phyloP scores from a whole-genome alignment of 2,113 vertebrate species.

The Leuciscus idus region DNA sequence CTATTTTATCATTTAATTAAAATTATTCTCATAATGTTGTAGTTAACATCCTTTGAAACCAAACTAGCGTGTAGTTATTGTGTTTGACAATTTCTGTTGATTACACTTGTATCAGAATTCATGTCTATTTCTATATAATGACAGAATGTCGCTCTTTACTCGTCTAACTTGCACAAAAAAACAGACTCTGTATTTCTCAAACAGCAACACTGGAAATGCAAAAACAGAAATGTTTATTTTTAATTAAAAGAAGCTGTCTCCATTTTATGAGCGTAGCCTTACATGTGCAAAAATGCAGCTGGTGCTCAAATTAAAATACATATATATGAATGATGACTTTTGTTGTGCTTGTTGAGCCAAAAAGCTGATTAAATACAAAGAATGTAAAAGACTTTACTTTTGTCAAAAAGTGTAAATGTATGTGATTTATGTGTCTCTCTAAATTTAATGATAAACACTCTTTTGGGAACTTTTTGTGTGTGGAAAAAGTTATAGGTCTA shows the following conservation, averaged over 20 bases:
- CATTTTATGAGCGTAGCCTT: background rate
- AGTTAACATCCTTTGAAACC: too few relatives aligned
- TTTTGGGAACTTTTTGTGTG: background rate
- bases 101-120: too few relatives aligned
- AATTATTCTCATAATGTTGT: too few relatives aligned
- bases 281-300: background rate
- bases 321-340: background rate
- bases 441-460: background rate
- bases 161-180: too few relatives aligned
- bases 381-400: background rate
- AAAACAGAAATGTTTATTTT: background rate
- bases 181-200: too few relatives aligned
- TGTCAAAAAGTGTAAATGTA: background rate
- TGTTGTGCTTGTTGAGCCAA: background rate
- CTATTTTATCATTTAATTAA: too few relatives aligned
- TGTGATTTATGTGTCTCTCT: background rate
- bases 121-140: too few relatives aligned
- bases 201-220: too few relatives aligned
- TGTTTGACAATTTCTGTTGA: background rate
- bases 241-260: background rate
- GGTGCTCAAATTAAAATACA: too few relatives aligned
- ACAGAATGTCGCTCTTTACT: too few relatives aligned
- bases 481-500: too few relatives aligned
- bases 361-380: background rate
- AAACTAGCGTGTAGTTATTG: background rate